Evolutionary conservation across 2,888 invertebrate genomes (phyloP), one percentile per base, ranked within the genome.

Genomic region (Tinea pellionella): DNA sequence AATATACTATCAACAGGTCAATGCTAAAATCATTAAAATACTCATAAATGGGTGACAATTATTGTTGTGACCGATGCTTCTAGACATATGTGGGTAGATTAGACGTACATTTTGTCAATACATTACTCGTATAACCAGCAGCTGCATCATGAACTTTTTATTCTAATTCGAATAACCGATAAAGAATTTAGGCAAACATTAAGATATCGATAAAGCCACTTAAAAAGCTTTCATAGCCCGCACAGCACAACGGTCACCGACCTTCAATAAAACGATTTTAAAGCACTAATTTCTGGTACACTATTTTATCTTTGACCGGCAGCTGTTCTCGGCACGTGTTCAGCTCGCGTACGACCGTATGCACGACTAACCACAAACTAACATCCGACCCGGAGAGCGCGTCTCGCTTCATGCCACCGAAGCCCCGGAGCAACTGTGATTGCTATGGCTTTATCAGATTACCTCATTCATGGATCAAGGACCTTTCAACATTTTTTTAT

Each of bases 381-480:
- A 78, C 69, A 69, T 70, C 69, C 63, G 62, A 58, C 57, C 59
- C 60, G 19, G 24, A 55, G 55, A 55, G 19, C 29, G 24, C 29
- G 55, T 55, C 55, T 55, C 55, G 55, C 47, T 47, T 47, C 47
- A 47, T 13, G 41, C 41, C 41, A 41, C 41, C 66, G 68, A 70
- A 68, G 73, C 73, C 73, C 72, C 69, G 70, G 70, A 72, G 72
- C 77, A 74, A 77, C 79, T 77, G 78, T 53, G 19, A 43, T 37
- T 59, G 56, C 68, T 69, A 66, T 70, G 69, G 70, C 72, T 77
- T 77, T 79, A 81, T 81, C 79, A 76, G 80, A 82, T 84, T 84
- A 84, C 81, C 77, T 78, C 81, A 79, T 75, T 78, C 81, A 78
- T 76, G 77, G 83, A 75, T 78, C 82, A 86, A 85, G 84, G 85